Evolutionary conservation across 2,797 vertebrate species (phyloP).

Genomic region (Melanotaenia pygmaea): DNA sequence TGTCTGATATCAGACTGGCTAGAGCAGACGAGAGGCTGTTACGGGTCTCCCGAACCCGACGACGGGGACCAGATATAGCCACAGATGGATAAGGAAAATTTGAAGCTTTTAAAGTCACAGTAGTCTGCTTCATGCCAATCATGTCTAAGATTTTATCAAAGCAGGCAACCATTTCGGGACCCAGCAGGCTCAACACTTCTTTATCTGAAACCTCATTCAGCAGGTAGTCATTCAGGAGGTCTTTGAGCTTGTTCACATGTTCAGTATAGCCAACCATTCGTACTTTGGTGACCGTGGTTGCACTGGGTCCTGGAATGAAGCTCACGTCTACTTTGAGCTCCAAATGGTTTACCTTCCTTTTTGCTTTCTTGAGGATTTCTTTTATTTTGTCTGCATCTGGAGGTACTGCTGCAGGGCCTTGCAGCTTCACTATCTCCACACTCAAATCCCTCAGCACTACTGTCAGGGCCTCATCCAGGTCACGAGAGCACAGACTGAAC

Average conservation of each 20-base stretch:
- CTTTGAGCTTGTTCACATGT: slow-evolving; percentile 58
- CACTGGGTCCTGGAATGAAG: slow-evolving; percentile 28
- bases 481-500: slow-evolving; percentile 63
- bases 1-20: slow-evolving; percentile 32
- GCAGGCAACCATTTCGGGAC: slow-evolving; percentile 57
- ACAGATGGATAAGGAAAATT: slow-evolving; percentile 45
- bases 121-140: slow-evolving; percentile 27
- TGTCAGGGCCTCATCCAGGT: slow-evolving; percentile 60
- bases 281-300: slow-evolving; percentile 18
- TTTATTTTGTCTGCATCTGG: slow-evolving; percentile 50
- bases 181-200: slow-evolving; percentile 39
- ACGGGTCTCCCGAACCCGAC: slow-evolving; percentile 40
- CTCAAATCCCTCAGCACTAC: slow-evolving; percentile 58
- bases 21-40: slow-evolving; percentile 34
- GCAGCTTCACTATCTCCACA: slow-evolving; percentile 32
- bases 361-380: slow-evolving; percentile 40
- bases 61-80: slow-evolving; percentile 59
- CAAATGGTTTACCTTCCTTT: slow-evolving; percentile 40
- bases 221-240: slow-evolving; percentile 53
- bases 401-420: slow-evolving; percentile 30
- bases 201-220: slow-evolving; percentile 39
- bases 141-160: slow-evolving; percentile 56
- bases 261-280: slow-evolving; percentile 66
- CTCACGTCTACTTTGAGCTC: slow-evolving; percentile 47
- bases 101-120: slow-evolving; percentile 38